These are phyloP conservation scores for Kradibia gibbosae DNA, from an alignment of 1,140 invertebrate species.

Conservation along the genomic window DNA sequence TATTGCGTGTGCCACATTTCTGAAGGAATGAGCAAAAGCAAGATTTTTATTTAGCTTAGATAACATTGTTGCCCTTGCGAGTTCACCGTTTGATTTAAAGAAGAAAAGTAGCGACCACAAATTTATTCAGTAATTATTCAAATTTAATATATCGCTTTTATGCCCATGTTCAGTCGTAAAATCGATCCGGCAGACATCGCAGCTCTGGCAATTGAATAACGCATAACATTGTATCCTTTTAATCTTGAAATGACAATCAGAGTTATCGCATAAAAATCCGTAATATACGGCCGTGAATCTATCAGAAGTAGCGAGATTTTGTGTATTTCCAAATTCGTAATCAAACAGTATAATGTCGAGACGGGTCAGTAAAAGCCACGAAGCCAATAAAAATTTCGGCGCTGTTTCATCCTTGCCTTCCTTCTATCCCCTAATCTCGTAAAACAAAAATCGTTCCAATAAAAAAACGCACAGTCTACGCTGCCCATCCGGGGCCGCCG, in stretches of 20 bases:
- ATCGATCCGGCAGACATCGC: neutral
- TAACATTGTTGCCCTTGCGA: neutral
- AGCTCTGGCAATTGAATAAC: constrained; percentile 5
- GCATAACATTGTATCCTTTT: constrained; percentile 11
- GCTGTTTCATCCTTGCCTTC: constrained; percentile 39
- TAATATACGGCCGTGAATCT: constrained; percentile 43
- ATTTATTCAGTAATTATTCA: constrained; percentile 15
- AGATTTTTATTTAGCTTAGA: neutral
- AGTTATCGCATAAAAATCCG: constrained; percentile 37
- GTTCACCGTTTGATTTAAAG: neutral
- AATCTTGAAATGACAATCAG: constrained; percentile 14
- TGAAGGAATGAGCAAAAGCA: neutral
- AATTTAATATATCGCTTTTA: constrained; percentile 41
- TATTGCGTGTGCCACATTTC: too few species aligned
- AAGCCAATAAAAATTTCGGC: constrained; percentile 34
- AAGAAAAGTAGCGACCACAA: neutral
- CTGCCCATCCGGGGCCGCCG: neutral
- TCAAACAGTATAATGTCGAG: constrained; percentile 33
- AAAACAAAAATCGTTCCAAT: constrained; percentile 36
- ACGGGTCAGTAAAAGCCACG: neutral
- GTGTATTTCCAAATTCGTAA: constrained; percentile 36
- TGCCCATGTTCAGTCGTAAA: constrained; percentile 29
- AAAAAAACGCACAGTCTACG: constrained; percentile 15
- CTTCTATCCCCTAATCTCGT: constrained; percentile 16
- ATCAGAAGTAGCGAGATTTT: constrained; percentile 30